Percentiles rank a stretch among this genome's conserved stretches.
Evolutionary conservation across 37 sponge, comb jelly and placozoan genomes (phyloP).

Genomic region (Bolinopsis microptera): DNA sequence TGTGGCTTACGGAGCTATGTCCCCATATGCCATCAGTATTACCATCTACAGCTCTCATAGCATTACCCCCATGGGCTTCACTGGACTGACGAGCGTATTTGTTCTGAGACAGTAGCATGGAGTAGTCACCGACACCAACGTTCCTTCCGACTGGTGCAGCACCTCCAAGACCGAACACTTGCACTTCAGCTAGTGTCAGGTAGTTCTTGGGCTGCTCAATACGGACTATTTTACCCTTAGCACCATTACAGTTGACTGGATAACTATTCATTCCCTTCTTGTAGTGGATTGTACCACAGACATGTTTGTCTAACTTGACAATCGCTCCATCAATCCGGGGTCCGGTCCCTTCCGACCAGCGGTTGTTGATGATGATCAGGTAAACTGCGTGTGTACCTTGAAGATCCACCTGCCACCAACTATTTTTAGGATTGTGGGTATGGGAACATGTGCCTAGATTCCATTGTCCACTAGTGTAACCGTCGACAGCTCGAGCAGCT

Average conservation of each 20-base stretch:
- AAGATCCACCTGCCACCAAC: slow-evolving; percentile 32
- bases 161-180: slow-evolving; percentile 2
- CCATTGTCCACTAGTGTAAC: not conserved
- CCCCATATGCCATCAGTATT: not conserved
- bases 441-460: not conserved
- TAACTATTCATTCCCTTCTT: not conserved
- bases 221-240: not conserved
- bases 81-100: not conserved
- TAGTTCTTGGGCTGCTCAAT: not conserved
- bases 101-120: not conserved
- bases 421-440: not conserved
- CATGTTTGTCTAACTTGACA: not conserved
- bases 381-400: not conserved
- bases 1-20: not conserved
- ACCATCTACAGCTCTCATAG: slow-evolving; percentile 11
- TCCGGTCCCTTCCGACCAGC: not conserved
- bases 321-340: not conserved
- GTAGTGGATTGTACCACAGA: not conserved
- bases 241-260: not conserved
- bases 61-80: not conserved
- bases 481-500: not conserved
- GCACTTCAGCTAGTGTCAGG: slow-evolving; percentile 1
- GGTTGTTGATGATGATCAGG: not conserved
- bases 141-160: not conserved
- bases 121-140: not conserved